These are phyloP conservation scores for Adelphocoris suturalis DNA, from an alignment of 2,888 invertebrate species.

Conservation along the genomic window DNA sequence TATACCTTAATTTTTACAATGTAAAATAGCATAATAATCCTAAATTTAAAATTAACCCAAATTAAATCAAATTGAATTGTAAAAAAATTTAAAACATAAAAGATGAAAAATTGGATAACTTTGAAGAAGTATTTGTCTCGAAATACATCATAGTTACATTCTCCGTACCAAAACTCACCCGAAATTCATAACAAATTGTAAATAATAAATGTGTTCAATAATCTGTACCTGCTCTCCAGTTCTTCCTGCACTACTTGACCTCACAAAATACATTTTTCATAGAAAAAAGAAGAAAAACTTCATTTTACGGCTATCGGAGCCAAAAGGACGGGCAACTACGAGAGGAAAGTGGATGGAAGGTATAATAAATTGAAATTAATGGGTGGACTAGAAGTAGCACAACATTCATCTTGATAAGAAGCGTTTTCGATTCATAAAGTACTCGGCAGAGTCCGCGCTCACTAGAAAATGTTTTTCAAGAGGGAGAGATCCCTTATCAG, in stretches of 20 bases:
- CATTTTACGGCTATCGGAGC: background rate
- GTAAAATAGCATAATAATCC: too few species aligned
- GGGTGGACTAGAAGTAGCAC: slow-evolving; percentile 17
- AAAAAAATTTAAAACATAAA: background rate
- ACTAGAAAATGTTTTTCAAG: background rate
- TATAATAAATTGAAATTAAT: slow-evolving; percentile 39
- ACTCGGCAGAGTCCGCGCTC: background rate
- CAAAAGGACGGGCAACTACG: background rate
- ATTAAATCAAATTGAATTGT: too few species aligned
- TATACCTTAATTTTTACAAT: too few species aligned
- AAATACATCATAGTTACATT: too few species aligned
- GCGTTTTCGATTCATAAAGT: slow-evolving; percentile 16
- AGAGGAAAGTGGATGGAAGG: slow-evolving; percentile 16
- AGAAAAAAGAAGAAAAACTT: background rate
- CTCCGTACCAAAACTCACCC: too few species aligned
- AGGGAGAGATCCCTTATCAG: background rate
- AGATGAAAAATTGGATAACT: background rate
- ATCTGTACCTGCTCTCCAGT: too few species aligned
- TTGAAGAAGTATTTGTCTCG: too few species aligned
- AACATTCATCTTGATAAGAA: slow-evolving; percentile 28
- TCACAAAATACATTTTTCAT: background rate
- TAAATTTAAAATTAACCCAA: too few species aligned
- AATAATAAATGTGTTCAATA: too few species aligned
- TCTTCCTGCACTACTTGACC: too few species aligned
- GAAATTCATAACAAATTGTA: too few species aligned